These are phyloP conservation scores for Gorsachius magnificus DNA, from an alignment of 2,797 vertebrate species.

Conservation along the genomic window DNA sequence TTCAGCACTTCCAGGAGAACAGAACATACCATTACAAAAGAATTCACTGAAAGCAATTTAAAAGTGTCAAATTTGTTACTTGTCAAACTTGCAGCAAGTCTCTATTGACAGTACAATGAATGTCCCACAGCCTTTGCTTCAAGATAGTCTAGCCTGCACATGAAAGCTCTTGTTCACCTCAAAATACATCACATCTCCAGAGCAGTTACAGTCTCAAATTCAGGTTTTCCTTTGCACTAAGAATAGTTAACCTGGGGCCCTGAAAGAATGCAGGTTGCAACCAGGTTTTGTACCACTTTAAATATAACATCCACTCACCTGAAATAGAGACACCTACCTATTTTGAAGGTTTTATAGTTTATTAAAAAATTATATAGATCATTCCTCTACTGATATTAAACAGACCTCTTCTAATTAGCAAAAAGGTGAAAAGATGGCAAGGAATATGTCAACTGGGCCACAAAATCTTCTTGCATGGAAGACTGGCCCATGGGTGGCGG, in stretches of 20 bases:
- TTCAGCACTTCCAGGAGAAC: not conserved
- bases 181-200: not conserved
- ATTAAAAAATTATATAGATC: not conserved
- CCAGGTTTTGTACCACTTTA: not conserved
- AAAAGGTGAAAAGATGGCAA: not conserved
- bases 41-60: not conserved
- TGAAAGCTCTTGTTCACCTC: not conserved
- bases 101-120: not conserved
- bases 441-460: not conserved
- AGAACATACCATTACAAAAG: not conserved
- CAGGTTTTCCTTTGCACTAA: not conserved
- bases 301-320: not conserved
- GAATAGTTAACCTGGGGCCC: not conserved
- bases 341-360: not conserved
- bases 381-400: not conserved
- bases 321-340: not conserved
- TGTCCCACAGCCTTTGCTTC: not conserved
- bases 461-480: not conserved
- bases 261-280: not conserved
- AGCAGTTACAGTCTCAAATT: not conserved
- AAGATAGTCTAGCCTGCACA: not conserved
- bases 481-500: not conserved
- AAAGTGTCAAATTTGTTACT: not conserved
- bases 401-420: not conserved
- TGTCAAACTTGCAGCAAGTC: not conserved